Conservation (phyloP, 2,888 invertebrate species). For the Diadegma fenestrale region DNA sequence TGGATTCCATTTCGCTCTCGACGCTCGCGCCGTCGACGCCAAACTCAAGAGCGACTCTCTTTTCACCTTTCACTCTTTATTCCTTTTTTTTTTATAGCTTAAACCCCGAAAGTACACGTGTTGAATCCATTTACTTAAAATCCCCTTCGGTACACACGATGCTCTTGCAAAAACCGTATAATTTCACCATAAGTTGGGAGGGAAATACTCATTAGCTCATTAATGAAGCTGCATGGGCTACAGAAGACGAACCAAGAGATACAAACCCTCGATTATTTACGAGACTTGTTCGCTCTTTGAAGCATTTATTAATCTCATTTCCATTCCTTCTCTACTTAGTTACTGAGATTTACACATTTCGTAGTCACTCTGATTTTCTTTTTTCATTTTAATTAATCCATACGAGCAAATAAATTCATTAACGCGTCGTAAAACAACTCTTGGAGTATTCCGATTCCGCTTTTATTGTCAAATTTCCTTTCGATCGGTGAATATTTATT, state of each 20-base stretch:
- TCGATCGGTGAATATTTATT: not conserved
- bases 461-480: not conserved
- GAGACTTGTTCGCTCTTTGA: slow-evolving; percentile 28
- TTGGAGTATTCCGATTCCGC: not conserved
- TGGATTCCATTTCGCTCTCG: slow-evolving; percentile 65
- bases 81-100: slow-evolving; percentile 12
- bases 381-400: not conserved
- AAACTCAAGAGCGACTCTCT: slow-evolving; percentile 19
- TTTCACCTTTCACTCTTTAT: slow-evolving; percentile 12
- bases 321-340: not conserved
- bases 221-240: slow-evolving; percentile 45
- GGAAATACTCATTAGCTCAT: slow-evolving; percentile 63
- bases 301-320: not conserved
- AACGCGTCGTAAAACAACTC: not conserved
- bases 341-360: not conserved
- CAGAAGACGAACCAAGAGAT: slow-evolving; percentile 12
- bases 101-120: slow-evolving; percentile 52
- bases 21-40: slow-evolving; percentile 15
- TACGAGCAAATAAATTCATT: not conserved
- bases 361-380: not conserved
- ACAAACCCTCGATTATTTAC: slow-evolving; percentile 38
- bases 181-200: slow-evolving; percentile 48
- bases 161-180: slow-evolving; percentile 36
- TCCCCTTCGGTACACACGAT: slow-evolving; percentile 16
- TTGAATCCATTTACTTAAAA: slow-evolving; percentile 64